These are phyloP conservation scores for Lagopus muta DNA, from an alignment of 2,113 vertebrate genomes.

Conservation along the genomic window DNA sequence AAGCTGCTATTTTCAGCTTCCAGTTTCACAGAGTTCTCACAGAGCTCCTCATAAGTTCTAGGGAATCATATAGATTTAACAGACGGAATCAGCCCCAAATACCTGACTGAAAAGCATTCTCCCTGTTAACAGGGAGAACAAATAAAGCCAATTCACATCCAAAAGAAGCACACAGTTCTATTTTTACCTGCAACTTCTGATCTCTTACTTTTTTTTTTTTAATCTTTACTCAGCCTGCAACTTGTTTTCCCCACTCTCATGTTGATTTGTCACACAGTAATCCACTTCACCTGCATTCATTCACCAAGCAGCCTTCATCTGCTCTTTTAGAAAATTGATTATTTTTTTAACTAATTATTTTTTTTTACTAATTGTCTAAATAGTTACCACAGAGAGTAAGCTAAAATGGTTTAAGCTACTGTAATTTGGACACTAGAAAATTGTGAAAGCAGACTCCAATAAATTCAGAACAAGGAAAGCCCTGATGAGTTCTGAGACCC, in stretches of 20 bases:
- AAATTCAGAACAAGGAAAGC: background rate
- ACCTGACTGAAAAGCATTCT: background rate
- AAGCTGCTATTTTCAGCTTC: background rate
- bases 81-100: background rate
- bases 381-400: background rate
- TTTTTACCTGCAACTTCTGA: accelerated
- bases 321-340: background rate
- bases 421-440: background rate
- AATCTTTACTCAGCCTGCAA: background rate
- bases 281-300: background rate
- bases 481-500: background rate
- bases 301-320: background rate
- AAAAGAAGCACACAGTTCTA: background rate
- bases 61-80: accelerated
- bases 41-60: background rate
- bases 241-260: background rate
- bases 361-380: background rate
- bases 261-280: background rate
- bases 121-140: accelerated
- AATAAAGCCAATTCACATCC: background rate
- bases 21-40: accelerated
- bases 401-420: background rate
- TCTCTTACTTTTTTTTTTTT: too few relatives aligned
- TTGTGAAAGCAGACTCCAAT: background rate
- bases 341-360: too few relatives aligned